These are phyloP conservation scores for Cassiopea andromeda DNA, from an alignment of 30 jellyfish, hydroid and myxozoan species.

Conservation along the genomic window DNA sequence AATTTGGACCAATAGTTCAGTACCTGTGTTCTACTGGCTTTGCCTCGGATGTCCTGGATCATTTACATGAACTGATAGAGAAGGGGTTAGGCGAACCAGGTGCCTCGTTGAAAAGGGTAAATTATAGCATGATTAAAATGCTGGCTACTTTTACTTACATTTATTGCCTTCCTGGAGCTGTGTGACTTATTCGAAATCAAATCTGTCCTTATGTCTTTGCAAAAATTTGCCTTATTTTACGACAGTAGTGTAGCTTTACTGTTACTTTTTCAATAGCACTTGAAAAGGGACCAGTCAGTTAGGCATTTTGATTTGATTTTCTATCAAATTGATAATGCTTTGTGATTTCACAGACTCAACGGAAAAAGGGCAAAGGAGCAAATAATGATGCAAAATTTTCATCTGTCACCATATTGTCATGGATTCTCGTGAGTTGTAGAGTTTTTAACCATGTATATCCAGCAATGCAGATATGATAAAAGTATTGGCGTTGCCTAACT, in stretches of 20 bases:
- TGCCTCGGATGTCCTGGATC: conserved; percentile 42
- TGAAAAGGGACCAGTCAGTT: not conserved
- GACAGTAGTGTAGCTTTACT: no score
- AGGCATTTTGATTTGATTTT: not conserved
- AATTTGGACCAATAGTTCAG: conserved; percentile 48
- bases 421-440: conserved; percentile 33
- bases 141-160: not conserved
- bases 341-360: not conserved
- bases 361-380: conserved; percentile 31
- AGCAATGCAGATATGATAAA: no score
- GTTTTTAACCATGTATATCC: not conserved
- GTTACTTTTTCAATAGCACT: no score
- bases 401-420: conserved; percentile 30
- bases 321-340: not conserved
- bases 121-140: not conserved
- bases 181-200: no score
- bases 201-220: no score
- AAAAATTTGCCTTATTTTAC: no score
- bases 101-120: conserved; percentile 19
- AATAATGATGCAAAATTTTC: not conserved
- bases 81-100: conserved; percentile 11
- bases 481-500: no score
- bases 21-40: conserved; percentile 46
- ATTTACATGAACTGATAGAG: not conserved
- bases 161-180: no score